Evolutionary conservation across 2,888 invertebrate species (phyloP), one percentile per base, ranked within the genome.

Genomic region (Hipparchia semele): DNA sequence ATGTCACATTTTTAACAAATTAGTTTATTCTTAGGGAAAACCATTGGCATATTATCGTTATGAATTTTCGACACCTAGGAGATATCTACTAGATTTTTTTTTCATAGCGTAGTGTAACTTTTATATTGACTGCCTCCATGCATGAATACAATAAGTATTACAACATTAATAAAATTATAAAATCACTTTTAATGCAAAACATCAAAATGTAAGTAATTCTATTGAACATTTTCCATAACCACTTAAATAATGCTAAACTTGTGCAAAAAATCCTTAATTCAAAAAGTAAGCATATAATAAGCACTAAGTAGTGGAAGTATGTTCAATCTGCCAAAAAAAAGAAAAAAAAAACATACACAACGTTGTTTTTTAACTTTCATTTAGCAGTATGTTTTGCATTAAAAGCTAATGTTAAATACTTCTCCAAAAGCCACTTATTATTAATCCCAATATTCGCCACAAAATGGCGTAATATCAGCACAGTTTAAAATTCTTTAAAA

Each of bases 361-460:
- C 10, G 12, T 7, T 13, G n/a, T 7, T 2, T 7, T 39, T 39
- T 39, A 39, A 39, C 39, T 39, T 39, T 39, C 5, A 58, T 13
- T 13, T 58, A 13, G 23, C 23, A 8, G 12, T 4, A 59, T 23
- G 68, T 59, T 68, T 68, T 49, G 58, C 68, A 68, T 60, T 51
- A 51, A 49, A 68, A 68, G 59, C 7, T 33, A 23, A 65, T 33
- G 13, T 59, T 60, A 68, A 68, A 58, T 23, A 67, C 45, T 67
- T 56, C 54, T 58, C 59, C 54, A 61, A 71, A 75, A 73, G 73
- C 75, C 62, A 74, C 74, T 74, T 73, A 74, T 56, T 70, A 54
- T 71, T 71, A 49, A 73, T 68, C 62, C 69, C 75, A 69, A 64
- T 62, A 51, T 10, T 13, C 65, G 59, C 68, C 58, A 68, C 54